Evolutionary conservation across 2,113 vertebrate species (phyloP).

Genomic region (Phalacrocorax aristotelis): DNA sequence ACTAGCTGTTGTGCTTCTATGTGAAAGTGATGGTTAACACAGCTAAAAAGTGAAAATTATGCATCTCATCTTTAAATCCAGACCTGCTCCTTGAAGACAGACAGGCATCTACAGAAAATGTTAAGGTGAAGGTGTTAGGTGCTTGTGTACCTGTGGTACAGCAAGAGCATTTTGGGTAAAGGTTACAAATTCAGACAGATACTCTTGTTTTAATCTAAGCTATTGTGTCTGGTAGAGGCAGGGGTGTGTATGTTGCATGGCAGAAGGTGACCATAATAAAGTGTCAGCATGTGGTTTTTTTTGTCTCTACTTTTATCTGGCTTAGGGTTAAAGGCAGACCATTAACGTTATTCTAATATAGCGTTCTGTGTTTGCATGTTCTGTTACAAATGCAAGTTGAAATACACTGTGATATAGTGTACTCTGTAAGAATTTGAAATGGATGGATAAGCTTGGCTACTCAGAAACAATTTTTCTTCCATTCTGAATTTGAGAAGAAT

Average conservation of each 20-base stretch:
- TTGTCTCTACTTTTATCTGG: background rate
- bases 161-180: background rate
- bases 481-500: constrained; percentile 11
- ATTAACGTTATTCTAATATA: constrained; percentile 2
- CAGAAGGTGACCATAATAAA: background rate
- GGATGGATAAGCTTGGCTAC: constrained; percentile 21
- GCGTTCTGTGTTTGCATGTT: background rate
- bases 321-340: background rate
- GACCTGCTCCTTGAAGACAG: background rate
- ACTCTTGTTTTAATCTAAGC: background rate
- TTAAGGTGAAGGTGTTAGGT: background rate
- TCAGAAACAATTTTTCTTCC: constrained; percentile 44
- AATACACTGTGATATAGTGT: constrained; percentile 8
- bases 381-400: background rate
- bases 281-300: background rate
- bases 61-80: background rate
- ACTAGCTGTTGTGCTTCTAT: background rate
- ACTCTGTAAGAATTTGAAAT: constrained; percentile 46
- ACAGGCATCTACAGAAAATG: background rate
- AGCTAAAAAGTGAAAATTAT: background rate
- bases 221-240: background rate
- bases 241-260: background rate
- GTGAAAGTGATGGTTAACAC: background rate
- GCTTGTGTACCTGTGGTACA: background rate
- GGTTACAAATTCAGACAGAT: background rate